Evolutionary conservation across 2,888 invertebrate genomes (phyloP), one percentile per base, ranked within the genome.

Genomic region (Hofmannophila pseudospretella): DNA sequence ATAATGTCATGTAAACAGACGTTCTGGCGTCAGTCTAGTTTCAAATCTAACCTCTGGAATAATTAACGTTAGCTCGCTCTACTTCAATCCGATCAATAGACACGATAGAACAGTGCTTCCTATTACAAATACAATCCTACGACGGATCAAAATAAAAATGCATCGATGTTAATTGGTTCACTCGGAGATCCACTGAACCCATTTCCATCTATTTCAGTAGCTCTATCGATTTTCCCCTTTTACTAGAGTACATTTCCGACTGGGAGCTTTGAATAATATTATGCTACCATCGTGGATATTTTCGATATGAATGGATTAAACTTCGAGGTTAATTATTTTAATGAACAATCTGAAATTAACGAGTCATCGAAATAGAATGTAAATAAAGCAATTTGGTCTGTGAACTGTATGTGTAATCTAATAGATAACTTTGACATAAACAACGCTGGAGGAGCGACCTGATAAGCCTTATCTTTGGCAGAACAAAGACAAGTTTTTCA

Each of bases 121-220:
- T 16, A 16, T 5, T 16, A 16, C 16, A 16, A 16, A 16, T 16
- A 16, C 16, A 16, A 5, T 16, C n/a, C n/a, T n/a, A n/a, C 14
- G 36, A 25, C 36, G 32, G 31, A 28, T 38, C 22, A 29, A 33
- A 38, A 38, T 38, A 38, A 33, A 38, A 36, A 38, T 38, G 32
- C 38, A 37, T 37, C 28, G 14, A 23, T 33, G 22, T 13, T 7
- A 20, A 4, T 37, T 26, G 25, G 27, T 36, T 28, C 23, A 25
- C n/a, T 12, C 13, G 10, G 30, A 19, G 32, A 26, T 20, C 12
- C 10, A 27, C 20, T 27, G 19, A 26, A 32, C 12, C 32, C 26
- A 12, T 37, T 32, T 32, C 32, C 22, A 11, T 11, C 28, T 19
- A 32, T 36, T 36, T 27, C 8, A 4, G 36, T 10, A 22, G 1